These are phyloP conservation scores for Pluvialis apricaria DNA, from an alignment of 2,113 vertebrate genomes.

Conservation along the genomic window DNA sequence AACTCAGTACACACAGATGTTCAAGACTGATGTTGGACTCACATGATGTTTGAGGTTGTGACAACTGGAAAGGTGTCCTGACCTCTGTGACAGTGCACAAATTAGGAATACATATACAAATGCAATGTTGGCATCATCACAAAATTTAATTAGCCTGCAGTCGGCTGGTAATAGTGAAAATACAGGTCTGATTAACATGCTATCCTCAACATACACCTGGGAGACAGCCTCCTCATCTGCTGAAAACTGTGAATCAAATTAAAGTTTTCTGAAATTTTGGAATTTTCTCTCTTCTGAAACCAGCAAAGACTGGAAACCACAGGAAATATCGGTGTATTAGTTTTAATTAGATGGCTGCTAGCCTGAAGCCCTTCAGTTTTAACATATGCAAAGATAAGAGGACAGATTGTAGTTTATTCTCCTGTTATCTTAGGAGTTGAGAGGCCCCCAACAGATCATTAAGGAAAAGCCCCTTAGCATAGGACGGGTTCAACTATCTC, in stretches of 20 bases:
- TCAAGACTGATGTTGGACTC: background rate
- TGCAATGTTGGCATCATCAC: background rate
- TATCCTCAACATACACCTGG: background rate
- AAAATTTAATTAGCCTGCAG: background rate
- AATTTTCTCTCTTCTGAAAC: background rate
- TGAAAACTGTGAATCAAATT: background rate
- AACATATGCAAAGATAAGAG: conserved; percentile 23
- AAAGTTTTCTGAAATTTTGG: background rate
- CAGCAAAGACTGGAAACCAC: background rate
- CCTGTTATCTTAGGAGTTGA: background rate
- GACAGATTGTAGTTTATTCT: background rate
- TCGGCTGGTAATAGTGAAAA: background rate
- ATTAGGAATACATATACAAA: background rate
- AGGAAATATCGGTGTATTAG: background rate
- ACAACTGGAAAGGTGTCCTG: background rate
- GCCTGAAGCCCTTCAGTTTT: background rate
- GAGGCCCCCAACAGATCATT: background rate
- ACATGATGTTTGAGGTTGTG: background rate
- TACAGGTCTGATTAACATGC: background rate
- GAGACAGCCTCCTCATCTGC: background rate
- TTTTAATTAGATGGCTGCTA: background rate
- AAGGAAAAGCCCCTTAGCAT: conserved; percentile 7
- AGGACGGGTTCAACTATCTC: conserved; percentile 17
- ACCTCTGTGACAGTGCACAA: background rate
- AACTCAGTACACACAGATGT: background rate